Percentiles rank a stretch among this genome's conserved stretches.
Conservation (phyloP, 2,888 invertebrate genomes). For the Barypeithes pellucidus region DNA sequence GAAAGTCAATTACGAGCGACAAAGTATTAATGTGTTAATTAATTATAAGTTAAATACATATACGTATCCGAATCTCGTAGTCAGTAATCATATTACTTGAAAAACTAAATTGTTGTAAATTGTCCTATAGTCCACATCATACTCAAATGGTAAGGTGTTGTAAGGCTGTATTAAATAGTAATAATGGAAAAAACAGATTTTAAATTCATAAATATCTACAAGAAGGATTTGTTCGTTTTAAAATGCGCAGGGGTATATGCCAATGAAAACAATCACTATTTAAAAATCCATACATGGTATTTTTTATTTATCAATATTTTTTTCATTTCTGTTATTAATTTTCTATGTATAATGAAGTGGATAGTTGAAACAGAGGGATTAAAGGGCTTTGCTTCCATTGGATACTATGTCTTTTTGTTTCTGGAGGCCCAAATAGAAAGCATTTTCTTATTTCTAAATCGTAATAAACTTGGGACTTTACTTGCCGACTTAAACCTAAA, state of each 20-base stretch:
- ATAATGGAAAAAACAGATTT: neutral
- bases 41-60: no score
- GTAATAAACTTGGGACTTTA: neutral
- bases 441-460: neutral
- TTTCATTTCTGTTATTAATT: neutral
- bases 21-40: no score
- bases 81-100: no score
- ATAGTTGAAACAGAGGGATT: neutral
- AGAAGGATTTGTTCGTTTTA: slow-evolving; percentile 1
- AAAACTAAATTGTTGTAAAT: no score
- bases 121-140: no score
- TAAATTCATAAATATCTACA: slow-evolving; percentile 8
- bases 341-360: neutral
- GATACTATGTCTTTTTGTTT: neutral
- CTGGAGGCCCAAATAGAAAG: neutral
- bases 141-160: no score
- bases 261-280: neutral
- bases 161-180: no score
- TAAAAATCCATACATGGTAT: neutral
- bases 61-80: no score
- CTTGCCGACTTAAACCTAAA: neutral
- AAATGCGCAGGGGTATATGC: neutral
- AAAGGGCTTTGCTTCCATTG: neutral
- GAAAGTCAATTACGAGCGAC: no score
- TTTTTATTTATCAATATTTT: neutral